Percentiles rank a stretch among this genome's conserved stretches.
These are phyloP conservation scores for Trinectes maculatus DNA, from an alignment of 2,113 vertebrate genomes.

Conservation along the genomic window DNA sequence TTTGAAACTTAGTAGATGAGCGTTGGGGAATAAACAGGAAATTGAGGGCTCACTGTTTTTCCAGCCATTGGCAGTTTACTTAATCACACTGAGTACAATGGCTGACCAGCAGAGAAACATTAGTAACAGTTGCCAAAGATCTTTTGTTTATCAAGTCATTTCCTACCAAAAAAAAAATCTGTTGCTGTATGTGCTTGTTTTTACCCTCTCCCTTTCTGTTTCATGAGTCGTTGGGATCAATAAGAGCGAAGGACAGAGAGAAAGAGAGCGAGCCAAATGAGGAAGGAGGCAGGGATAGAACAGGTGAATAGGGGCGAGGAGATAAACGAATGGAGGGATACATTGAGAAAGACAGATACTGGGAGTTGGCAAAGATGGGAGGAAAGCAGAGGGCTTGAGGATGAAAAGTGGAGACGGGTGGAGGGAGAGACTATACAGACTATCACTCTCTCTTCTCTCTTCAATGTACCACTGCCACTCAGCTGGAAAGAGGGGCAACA, in stretches of 20 bases:
- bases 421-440: constrained; percentile 28
- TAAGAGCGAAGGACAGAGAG: constrained; percentile 49
- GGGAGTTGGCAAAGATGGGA: constrained; percentile 28
- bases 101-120: background rate
- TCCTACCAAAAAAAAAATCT: constrained; percentile 30
- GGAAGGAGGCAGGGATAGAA: constrained; percentile 30
- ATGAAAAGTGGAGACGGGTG: constrained; percentile 8
- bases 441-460: constrained; percentile 22
- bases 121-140: constrained; percentile 42
- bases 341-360: constrained; percentile 64
- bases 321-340: constrained; percentile 59
- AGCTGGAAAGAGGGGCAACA: constrained; percentile 31
- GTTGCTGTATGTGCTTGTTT: constrained; percentile 53
- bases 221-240: constrained; percentile 71
- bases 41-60: constrained; percentile 43
- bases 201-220: constrained; percentile 20
- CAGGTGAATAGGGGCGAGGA: constrained; percentile 55
- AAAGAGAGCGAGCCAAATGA: background rate
- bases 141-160: constrained; percentile 53
- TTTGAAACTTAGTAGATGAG: constrained; percentile 17
- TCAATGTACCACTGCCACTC: constrained; percentile 31
- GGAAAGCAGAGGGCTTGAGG: constrained; percentile 28
- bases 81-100: constrained; percentile 49
- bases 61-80: constrained; percentile 34
- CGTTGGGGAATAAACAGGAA: constrained; percentile 65